Base-by-base conservation (phyloP, 2,888 invertebrate species). In the Tromatobia lineatoria region DNA sequence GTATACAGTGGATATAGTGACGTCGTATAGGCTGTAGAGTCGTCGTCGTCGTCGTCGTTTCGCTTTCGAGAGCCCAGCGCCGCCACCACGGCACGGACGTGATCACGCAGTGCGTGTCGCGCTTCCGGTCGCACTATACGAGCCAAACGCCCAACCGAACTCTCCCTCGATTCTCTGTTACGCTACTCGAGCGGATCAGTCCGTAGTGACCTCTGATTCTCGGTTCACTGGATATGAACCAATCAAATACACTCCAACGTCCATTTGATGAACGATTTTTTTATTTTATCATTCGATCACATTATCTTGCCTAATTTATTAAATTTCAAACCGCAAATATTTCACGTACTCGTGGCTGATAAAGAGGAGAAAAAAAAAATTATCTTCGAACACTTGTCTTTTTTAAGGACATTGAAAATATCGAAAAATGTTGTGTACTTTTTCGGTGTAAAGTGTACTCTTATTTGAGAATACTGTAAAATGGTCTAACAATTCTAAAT, bases 91-190 rank as follows among this genome's bases (percentile, higher is more conserved):
- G 34, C 52, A 80, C 73, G 83, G 73, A 83, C 83, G 83, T 84
- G 81, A 78, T 78, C 84, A 70, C 64, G 84, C 78, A 13, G 78
- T 80, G 73, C 83, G 69, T 80, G 69, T 81, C 84, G 74, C 57
- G 69, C 74, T 84, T 84, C 84, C 84, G 80, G 74, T 74, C 54
- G 61, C 64, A 59, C 70, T 50, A 4, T 57, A 61, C 73, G 57
- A 74, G 47, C 45, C 73, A 64, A 83, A 74, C 69, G 70, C n/a
- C 23, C 66, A 59, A 78, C 25, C 25, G 42, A 71, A 50, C 42
- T 47, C 13, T 50, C 50, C 78, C 61, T 67, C 70, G 76, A 67
- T 80, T 74, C 47, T 61, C 34, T 13, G 20, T 29, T 18, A 52
- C 18, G 67, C 23, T 59, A 59, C 50, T 42, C 67, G 52, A 73